These are phyloP conservation scores for Peucedramus taeniatus DNA, from an alignment of 2,113 vertebrate species.

Conservation along the genomic window DNA sequence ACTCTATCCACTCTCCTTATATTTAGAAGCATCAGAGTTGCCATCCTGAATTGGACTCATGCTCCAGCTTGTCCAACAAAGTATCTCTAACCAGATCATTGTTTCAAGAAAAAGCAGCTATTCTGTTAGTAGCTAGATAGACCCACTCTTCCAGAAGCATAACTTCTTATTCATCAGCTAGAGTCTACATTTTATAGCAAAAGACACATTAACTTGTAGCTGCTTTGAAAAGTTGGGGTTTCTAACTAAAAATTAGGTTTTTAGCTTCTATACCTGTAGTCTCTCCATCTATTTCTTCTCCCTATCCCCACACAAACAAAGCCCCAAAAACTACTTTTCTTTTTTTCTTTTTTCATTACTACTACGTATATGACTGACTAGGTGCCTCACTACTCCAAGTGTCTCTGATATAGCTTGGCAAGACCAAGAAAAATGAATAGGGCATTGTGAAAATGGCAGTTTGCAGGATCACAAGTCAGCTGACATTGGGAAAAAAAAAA, in stretches of 20 bases:
- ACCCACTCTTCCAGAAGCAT: neutral
- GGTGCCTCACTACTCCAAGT: neutral
- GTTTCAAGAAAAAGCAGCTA: neutral
- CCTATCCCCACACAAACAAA: neutral
- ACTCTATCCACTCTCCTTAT: neutral
- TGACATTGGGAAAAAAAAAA: neutral
- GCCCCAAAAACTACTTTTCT: neutral
- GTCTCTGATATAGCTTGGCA: neutral
- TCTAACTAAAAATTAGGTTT: neutral
- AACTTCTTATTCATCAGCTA: neutral
- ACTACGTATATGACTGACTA: neutral
- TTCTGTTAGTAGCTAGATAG: neutral
- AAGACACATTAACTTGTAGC: neutral
- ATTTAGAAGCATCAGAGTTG: constrained; percentile 14
- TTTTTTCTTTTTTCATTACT: neutral
- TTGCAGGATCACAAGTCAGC: neutral
- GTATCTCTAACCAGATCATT: neutral
- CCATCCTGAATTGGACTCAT: constrained; percentile 16
- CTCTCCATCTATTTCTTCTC: neutral
- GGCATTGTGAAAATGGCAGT: neutral
- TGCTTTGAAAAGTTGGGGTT: neutral
- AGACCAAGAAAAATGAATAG: neutral
- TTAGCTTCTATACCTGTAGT: neutral
- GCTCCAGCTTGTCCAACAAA: constrained; percentile 21
- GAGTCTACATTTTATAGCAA: neutral